Percentiles rank a stretch among this genome's conserved stretches.
Evolutionary conservation across 2,797 vertebrate species (phyloP).

Genomic region (Xenopus petersii): DNA sequence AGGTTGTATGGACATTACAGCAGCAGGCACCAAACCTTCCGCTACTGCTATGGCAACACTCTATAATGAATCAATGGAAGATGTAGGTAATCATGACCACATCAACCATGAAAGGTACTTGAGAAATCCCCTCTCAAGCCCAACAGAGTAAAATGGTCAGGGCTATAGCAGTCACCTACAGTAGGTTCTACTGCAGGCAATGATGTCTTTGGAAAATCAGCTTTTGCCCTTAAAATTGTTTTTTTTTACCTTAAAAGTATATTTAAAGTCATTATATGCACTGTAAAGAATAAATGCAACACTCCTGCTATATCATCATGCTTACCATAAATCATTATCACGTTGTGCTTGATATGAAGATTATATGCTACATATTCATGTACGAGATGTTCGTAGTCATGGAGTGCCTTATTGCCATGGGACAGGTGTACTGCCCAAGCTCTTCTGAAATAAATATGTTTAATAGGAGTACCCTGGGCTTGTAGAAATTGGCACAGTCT

Average conservation of each 20-base stretch:
- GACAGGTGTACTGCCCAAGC: slow-evolving; percentile 16
- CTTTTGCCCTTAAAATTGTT: slow-evolving; percentile 33
- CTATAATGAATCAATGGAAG: too few species aligned
- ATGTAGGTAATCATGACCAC: background rate
- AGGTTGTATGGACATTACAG: too few species aligned
- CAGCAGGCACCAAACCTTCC: too few species aligned
- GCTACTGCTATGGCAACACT: too few species aligned
- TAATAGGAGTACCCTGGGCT: slow-evolving; percentile 5
- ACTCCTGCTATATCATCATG: background rate
- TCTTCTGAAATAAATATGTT: background rate
- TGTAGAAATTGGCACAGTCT: slow-evolving; percentile 27
- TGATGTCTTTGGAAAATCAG: slow-evolving; percentile 48
- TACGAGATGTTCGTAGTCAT: slow-evolving; percentile 12
- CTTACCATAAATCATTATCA: slow-evolving; percentile 22
- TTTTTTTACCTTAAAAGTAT: slow-evolving; percentile 16
- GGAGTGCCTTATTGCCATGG: slow-evolving; percentile 37
- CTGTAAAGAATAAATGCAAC: slow-evolving; percentile 33
- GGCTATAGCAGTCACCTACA: slow-evolving; percentile 4
- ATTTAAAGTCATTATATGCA: slow-evolving; percentile 16
- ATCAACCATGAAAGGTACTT: background rate
- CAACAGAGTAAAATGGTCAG: background rate
- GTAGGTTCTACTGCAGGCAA: slow-evolving; percentile 8
- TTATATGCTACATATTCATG: slow-evolving; percentile 46
- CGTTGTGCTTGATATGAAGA: slow-evolving; percentile 40
- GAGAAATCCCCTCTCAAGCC: background rate